A percentile compares a stretch with the other conserved stretches of the same genome.
Evolutionary conservation across 2,113 vertebrate species (phyloP).

Genomic region (Diphyllodes magnificus): DNA sequence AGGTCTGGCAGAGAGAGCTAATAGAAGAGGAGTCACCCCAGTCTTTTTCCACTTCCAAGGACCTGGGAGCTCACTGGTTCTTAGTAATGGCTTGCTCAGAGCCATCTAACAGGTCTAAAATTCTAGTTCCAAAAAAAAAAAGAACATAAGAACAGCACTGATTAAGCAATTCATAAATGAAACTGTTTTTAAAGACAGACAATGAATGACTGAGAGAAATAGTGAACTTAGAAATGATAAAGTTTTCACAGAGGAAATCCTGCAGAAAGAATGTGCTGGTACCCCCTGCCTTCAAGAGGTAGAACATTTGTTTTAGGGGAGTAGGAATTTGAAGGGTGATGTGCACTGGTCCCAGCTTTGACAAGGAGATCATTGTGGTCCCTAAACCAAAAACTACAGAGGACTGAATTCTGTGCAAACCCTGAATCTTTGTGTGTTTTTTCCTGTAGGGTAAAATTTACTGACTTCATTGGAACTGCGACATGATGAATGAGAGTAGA

Average conservation of each 20-base stretch:
- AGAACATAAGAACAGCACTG: not conserved
- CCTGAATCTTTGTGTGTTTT: not conserved
- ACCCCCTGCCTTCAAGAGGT: not conserved
- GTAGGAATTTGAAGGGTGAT: not conserved
- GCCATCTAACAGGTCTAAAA: not conserved
- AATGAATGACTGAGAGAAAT: not conserved
- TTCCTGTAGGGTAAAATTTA: not conserved
- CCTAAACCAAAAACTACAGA: not conserved
- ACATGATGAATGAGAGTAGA: not conserved
- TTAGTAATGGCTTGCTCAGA: not conserved
- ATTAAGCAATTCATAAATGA: not conserved
- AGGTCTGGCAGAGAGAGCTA: not conserved
- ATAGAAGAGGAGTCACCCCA: not conserved
- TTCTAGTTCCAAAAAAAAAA: not conserved
- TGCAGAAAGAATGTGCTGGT: not conserved
- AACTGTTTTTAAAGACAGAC: not conserved
- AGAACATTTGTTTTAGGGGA: not conserved
- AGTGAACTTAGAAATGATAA: not conserved
- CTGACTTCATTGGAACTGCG: not conserved
- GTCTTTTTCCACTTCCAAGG: not conserved
- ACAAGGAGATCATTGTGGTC: not conserved
- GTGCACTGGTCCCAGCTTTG: not conserved
- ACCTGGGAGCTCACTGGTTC: not conserved
- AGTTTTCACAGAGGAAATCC: not conserved
- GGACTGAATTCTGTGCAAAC: not conserved